Evolutionary conservation across 2,888 invertebrate species (phyloP).

Genomic region (Drosophila vallismaia): DNA sequence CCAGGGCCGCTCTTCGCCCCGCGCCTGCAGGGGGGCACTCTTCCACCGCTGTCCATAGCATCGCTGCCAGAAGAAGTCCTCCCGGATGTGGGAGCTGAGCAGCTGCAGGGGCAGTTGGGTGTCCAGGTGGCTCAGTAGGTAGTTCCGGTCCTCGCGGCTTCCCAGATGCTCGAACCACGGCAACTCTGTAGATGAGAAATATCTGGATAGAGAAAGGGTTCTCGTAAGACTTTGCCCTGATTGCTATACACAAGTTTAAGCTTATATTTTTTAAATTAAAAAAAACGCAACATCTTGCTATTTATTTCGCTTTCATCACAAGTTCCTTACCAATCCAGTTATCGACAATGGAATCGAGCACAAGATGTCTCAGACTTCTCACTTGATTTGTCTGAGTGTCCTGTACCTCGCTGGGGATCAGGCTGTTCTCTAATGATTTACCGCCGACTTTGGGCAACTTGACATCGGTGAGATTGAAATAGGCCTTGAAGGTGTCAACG

Average conservation of each 20-base stretch:
- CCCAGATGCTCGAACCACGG: conserved; percentile 79
- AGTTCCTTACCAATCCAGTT: conserved; percentile 81
- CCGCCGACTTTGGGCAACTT: conserved; percentile 67
- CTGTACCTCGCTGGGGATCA: conserved; percentile 40
- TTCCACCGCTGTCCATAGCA: conserved; percentile 82
- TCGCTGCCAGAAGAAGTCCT: conserved; percentile 83
- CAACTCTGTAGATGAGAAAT: conserved; percentile 64
- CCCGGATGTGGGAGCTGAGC: conserved; percentile 80
- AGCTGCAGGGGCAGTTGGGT: conserved; percentile 80
- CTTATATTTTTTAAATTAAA: background rate
- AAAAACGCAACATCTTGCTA: too few relatives aligned
- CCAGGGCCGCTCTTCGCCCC: conserved; percentile 71
- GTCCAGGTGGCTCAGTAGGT: conserved; percentile 81
- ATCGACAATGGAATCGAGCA: conserved; percentile 80
- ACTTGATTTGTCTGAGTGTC: conserved; percentile 71
- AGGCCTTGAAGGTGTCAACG: conserved; percentile 82
- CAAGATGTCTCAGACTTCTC: conserved; percentile 81
- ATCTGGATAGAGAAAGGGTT: background rate
- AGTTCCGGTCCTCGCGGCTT: conserved; percentile 81
- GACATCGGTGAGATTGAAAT: conserved; percentile 69
- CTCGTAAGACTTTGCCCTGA: too few relatives aligned
- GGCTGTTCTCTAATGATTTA: conserved; percentile 59
- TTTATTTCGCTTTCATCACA: background rate
- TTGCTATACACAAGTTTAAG: background rate
- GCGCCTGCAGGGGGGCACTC: conserved; percentile 51